Evolutionary conservation across 2,888 invertebrate species (phyloP), one percentile per base, ranked within the genome.

Genomic region (Parnassius glacialis): DNA sequence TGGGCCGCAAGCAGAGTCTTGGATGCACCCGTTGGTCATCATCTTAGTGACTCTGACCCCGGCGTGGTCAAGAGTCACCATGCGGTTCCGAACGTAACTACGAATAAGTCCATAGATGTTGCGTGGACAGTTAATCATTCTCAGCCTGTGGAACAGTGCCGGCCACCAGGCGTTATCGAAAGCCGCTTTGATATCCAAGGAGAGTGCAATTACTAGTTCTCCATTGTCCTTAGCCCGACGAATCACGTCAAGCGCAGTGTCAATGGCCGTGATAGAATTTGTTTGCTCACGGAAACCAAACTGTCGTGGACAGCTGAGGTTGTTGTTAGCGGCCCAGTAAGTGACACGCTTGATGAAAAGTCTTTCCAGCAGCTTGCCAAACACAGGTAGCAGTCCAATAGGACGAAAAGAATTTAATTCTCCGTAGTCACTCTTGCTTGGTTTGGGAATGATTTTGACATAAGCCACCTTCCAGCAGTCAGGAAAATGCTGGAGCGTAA

Each of bases 361-460:
- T 61, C 0, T 51, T 48, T 71, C 71, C 0, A 73, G 61, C 1
- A 69, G 42, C 41, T 75, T 74, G 0, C 71, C 70, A 10, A 71
- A 68, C 0, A 71, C 67, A 9, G 56, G 47, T 2, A 1, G 56
- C 34, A 13, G 16, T 16, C 16, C 16, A 16, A 16, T 16, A 16
- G 16, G 16, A 16, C 16, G 16, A 16, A 16, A 16, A 16, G 16
- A 16, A 1, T 16, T 16, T 16, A 16, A 16, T 16, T 16, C 16
- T 16, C 16, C 16, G 16, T 54, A 25, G 41, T 66, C 67, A 0
- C 61, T 52, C 53, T 71, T 73, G 1, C 57, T 57, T 0, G 64
- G 45, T 53, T 68, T 67, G 2, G 65, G 67, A 3, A 69, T 65
- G n/a, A 62, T 58, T 20, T 59, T 64, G 2, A 66, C 65, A 10